These are phyloP conservation scores for Drosophila equinoxialis DNA, from an alignment of 1,140 invertebrate genomes.

Conservation along the genomic window DNA sequence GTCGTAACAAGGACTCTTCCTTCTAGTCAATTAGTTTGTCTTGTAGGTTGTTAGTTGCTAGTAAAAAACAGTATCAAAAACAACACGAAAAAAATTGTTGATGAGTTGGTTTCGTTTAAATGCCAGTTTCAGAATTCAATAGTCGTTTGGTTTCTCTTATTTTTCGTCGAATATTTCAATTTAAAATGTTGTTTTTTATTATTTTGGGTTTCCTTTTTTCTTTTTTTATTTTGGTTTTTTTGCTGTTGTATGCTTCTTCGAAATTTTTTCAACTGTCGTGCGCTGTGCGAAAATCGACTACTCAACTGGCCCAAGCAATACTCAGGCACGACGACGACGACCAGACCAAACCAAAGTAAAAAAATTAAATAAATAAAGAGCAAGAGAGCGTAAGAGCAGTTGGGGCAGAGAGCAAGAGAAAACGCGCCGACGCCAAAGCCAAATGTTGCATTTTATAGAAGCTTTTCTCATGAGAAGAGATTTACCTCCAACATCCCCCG, in stretches of 20 bases:
- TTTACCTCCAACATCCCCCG: conserved; percentile 8
- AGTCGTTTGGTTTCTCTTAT: conserved; percentile 24
- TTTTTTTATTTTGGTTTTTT: conserved; percentile 25
- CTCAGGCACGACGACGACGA: conserved; percentile 43
- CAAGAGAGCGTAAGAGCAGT: conserved; percentile 21
- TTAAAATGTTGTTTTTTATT: conserved; percentile 18
- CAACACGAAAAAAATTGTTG: background rate
- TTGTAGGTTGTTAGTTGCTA: background rate
- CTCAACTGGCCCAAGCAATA: conserved; percentile 41
- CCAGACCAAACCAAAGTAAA: conserved; percentile 2
- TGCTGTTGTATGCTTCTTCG: conserved; percentile 68
- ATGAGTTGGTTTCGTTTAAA: conserved; percentile 44
- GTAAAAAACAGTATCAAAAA: conserved; percentile 46
- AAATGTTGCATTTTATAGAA: conserved; percentile 59
- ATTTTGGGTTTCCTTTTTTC: conserved; percentile 21
- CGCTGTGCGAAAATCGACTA: conserved; percentile 73
- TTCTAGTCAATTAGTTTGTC: conserved; percentile 13
- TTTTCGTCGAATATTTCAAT: conserved; percentile 36
- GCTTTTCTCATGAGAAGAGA: conserved; percentile 63
- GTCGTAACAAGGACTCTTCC: conserved; percentile 30
- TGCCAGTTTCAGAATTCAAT: conserved; percentile 37
- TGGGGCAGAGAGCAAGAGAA: conserved; percentile 14
- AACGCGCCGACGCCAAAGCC: conserved; percentile 56
- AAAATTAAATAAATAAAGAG: conserved; percentile 21
- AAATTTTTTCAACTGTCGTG: conserved; percentile 67